Conservation (phyloP, 2,113 vertebrate genomes). For the Mobula hypostoma region DNA sequence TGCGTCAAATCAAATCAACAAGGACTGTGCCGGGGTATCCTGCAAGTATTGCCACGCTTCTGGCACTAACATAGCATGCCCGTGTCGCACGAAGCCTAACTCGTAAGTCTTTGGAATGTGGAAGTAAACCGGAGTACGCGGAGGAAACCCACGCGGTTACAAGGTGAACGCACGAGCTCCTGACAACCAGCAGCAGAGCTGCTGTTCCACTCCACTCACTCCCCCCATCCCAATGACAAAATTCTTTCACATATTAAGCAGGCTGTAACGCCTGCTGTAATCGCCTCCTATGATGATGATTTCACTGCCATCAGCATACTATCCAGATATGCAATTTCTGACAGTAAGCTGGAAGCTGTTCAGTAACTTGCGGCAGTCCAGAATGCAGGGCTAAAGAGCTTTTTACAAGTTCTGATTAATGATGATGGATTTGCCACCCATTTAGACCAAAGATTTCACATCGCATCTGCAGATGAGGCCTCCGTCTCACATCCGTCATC, state of each 20-base stretch:
- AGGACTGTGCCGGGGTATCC: too few species aligned
- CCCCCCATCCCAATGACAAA: neutral
- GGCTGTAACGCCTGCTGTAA: neutral
- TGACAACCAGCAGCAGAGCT: too few species aligned
- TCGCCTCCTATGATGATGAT: neutral
- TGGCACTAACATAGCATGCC: too few species aligned
- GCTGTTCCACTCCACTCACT: too few species aligned
- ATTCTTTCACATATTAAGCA: neutral
- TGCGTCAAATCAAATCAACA: too few species aligned
- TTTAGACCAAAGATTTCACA: slow-evolving; percentile 1
- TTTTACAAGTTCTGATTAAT: neutral
- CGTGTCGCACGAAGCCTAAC: too few species aligned
- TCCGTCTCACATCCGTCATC: neutral
- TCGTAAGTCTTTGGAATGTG: too few species aligned
- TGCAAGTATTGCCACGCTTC: too few species aligned
- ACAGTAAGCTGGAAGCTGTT: neutral
- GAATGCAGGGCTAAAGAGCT: neutral
- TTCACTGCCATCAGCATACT: neutral
- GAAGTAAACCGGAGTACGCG: too few species aligned
- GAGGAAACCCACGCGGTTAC: too few species aligned
- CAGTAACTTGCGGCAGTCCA: neutral
- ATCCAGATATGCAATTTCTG: neutral
- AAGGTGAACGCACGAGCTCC: too few species aligned
- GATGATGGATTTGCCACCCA: slow-evolving; percentile 10
- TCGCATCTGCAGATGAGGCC: neutral